Conservation (phyloP, 1,140 invertebrate species). For the Ostrea edulis region DNA sequence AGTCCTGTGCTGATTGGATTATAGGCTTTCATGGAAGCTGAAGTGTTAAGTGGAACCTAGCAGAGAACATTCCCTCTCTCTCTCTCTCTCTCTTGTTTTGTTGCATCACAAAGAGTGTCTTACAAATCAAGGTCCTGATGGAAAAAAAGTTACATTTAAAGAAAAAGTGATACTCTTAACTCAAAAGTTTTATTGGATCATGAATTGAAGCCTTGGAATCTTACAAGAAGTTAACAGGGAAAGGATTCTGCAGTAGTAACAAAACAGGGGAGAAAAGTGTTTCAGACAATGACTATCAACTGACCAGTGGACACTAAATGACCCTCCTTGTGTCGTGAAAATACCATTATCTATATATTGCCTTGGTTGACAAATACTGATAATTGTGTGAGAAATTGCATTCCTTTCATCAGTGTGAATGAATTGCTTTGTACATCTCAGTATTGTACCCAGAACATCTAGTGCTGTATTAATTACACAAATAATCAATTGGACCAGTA, state of each 20-base stretch:
- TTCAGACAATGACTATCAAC: background rate
- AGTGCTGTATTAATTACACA: conserved; percentile 22
- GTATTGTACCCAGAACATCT: background rate
- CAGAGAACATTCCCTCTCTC: background rate
- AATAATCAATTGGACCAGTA: conserved; percentile 25
- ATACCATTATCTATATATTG: background rate
- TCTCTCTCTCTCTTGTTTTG: background rate
- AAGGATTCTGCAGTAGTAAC: background rate
- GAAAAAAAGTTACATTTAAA: background rate
- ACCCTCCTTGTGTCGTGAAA: background rate
- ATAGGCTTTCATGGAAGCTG: background rate
- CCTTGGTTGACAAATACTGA: background rate
- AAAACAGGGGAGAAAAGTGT: background rate
- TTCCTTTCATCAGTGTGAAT: background rate
- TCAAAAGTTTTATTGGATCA: background rate
- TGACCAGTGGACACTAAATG: background rate
- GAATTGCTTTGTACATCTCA: background rate
- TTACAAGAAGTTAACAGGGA: background rate
- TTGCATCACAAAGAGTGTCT: background rate
- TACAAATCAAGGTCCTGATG: background rate
- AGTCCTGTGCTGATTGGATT: conserved; percentile 24
- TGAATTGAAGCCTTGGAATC: background rate
- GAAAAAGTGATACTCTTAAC: too few species aligned
- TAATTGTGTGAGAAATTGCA: background rate
- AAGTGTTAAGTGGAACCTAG: background rate